Evolutionary conservation across 2,888 invertebrate species (phyloP).

Genomic region (Idaea dimidiata): DNA sequence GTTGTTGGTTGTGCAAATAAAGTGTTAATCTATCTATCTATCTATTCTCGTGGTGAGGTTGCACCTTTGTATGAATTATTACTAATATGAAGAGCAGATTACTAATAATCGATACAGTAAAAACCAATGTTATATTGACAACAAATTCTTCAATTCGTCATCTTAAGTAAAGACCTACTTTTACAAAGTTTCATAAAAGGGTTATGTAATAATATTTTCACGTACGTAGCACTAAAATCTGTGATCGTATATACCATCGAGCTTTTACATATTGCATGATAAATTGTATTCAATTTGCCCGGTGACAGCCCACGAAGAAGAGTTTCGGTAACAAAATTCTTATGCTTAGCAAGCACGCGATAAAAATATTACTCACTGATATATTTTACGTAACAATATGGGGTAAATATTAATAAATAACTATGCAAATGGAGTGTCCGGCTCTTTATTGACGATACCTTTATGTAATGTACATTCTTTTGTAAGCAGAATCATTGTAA

Average conservation of each 20-base stretch:
- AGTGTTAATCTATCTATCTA: no score
- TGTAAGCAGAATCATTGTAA: neutral
- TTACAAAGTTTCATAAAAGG: slow-evolving; percentile 16
- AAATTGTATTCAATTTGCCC: slow-evolving; percentile 76
- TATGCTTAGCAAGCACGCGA: slow-evolving; percentile 72
- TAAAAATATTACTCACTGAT: slow-evolving; percentile 39
- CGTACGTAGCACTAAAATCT: slow-evolving; percentile 16
- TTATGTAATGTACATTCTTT: neutral
- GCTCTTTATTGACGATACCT: slow-evolving; percentile 1
- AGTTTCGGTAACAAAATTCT: slow-evolving; percentile 74
- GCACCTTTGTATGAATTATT: no score
- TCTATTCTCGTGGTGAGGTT: no score
- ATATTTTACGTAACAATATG: slow-evolving; percentile 21
- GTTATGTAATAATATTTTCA: neutral
- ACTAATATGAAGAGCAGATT: no score
- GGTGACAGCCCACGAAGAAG: slow-evolving; percentile 71
- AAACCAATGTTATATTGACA: no score
- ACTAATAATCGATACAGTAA: no score
- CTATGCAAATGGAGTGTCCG: slow-evolving; percentile 6
- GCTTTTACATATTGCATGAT: slow-evolving; percentile 67
- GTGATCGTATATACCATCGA: slow-evolving; percentile 29
- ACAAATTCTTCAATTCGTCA: no score
- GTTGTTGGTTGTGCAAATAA: no score
- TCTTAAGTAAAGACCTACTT: slow-evolving; percentile 15
- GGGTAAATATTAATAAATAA: slow-evolving; percentile 21